Base-by-base conservation (phyloP, 2,888 invertebrate species). In the Unio delphinus region DNA sequence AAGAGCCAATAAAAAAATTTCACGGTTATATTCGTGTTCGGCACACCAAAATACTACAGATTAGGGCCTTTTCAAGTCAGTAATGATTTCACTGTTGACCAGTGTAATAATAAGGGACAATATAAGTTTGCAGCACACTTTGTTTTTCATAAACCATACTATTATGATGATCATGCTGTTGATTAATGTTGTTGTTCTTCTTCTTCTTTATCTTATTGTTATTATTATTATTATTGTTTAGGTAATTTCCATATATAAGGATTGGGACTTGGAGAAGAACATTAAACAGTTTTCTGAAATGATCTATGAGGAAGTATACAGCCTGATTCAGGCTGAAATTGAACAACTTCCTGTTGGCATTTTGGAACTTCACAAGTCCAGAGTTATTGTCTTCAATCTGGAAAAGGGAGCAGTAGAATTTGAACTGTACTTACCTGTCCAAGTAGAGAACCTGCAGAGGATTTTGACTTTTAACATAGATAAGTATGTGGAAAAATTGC, bases 401-500 rank as follows among this genome's bases (percentile, higher is more conserved):
- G 72, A 81, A 28, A 78, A 79, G 58, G 89, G 88, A 61, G 82
- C 86, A 57, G 80, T 87, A 61, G 85, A 85, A 63, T 85, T 87
- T 76, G 83, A 87, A 71, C 70, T 88, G 28, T 80, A 81, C 69
- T 69, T 86, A 3, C 84, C 87, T 11, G 72, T 85, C 4, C 77
- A 82, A 2, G 70, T 83, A 67, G 79, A 85, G 28, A 80, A 83
- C 26, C 78, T 87, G 63, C 73, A 83, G 28, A 73, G 80, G 54
- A 58, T 79, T 23, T 83, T 85, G 56, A 78, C 79, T 61, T 67
- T 83, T 58, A 79, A 73, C 23, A 3, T 75, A 28, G 64, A 72
- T 20, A 72, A 74, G 45, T 80, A 80, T 63, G 59, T 82, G n/a
- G 45, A 45, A 45, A 2, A 45, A 45, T 45, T 15, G 0, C 11